Evolutionary conservation across 2,888 invertebrate genomes (phyloP).

Genomic region (Diarsia brunnea): DNA sequence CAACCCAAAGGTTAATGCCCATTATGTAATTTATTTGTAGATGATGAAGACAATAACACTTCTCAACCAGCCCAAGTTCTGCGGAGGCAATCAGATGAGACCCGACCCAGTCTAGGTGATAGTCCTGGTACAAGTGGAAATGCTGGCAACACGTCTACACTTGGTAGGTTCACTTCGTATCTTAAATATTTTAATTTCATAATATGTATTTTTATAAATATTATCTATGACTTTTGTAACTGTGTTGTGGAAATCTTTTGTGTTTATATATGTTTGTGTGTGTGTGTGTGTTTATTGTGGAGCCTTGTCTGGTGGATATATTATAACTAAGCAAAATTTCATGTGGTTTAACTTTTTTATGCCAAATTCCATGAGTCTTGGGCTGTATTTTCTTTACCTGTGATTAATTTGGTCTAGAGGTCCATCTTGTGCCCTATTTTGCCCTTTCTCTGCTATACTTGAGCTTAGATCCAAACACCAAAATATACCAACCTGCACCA

Average conservation of each 20-base stretch:
- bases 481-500: background rate
- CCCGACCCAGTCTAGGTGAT: constrained; percentile 65
- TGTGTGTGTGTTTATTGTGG: no score
- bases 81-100: constrained; percentile 60
- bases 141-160: constrained; percentile 14
- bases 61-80: constrained; percentile 49
- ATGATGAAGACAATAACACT: constrained; percentile 70
- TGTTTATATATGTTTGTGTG: background rate
- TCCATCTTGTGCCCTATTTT: background rate
- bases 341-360: no score
- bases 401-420: background rate
- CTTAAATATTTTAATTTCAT: background rate
- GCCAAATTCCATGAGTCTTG: background rate
- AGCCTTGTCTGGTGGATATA: no score
- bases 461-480: background rate
- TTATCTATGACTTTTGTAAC: background rate
- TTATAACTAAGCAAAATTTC: no score
- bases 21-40: constrained; percentile 53
- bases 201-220: background rate
- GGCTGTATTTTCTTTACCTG: background rate
- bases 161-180: constrained; percentile 6
- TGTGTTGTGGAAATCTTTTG: background rate
- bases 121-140: constrained; percentile 71
- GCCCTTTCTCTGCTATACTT: background rate
- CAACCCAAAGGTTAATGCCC: no score